A percentile compares a stretch with the other conserved stretches of the same genome.
phyloP scores from a whole-genome alignment of 2,113 vertebrate genomes.

The Pagrus major region DNA sequence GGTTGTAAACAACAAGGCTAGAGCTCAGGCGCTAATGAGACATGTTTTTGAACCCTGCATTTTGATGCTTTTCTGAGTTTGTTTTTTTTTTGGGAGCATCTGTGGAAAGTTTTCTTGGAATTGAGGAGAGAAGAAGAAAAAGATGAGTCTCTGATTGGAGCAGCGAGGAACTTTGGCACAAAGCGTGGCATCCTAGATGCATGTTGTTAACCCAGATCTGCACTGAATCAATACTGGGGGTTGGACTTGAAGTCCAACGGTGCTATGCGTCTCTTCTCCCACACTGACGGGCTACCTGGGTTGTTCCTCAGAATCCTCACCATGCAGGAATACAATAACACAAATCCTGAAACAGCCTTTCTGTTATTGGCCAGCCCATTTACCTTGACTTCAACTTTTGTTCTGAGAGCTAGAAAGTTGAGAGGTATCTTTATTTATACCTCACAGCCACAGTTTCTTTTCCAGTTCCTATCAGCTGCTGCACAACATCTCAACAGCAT shows the following conservation, averaged over 20 bases:
- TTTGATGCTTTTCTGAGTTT: background rate
- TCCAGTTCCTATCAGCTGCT: background rate
- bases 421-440: background rate
- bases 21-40: background rate
- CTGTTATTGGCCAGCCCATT: background rate
- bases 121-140: conserved; percentile 10
- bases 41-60: background rate
- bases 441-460: background rate
- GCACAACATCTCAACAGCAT: background rate
- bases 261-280: conserved; percentile 1
- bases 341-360: background rate
- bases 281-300: background rate
- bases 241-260: conserved; percentile 41
- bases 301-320: conserved; percentile 20
- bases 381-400: background rate
- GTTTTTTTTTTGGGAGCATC: conserved; percentile 10
- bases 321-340: background rate
- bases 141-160: conserved; percentile 12
- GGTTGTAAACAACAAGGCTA: background rate
- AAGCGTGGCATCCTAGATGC: conserved; percentile 32
- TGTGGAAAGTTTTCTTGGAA: conserved; percentile 10
- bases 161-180: conserved; percentile 19
- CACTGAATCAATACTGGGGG: conserved; percentile 41
- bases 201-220: conserved; percentile 46
- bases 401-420: background rate